Conservation (phyloP, 2,113 vertebrate species). For the Lepus timidus region DNA sequence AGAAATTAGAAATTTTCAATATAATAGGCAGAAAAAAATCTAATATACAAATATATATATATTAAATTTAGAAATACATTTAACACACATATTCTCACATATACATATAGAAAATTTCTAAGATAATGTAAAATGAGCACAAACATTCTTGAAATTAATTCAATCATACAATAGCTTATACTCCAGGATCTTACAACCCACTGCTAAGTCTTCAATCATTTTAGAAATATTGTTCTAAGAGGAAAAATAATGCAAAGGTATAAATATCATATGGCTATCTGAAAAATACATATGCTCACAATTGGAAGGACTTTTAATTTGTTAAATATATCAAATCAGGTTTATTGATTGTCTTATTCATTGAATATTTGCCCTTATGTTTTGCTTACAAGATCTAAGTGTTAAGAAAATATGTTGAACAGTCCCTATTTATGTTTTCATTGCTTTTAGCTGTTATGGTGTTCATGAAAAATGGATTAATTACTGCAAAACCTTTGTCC, state of each 20-base stretch:
- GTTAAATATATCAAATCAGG: not conserved
- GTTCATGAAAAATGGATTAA: slow-evolving; percentile 4
- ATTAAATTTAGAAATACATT: not conserved
- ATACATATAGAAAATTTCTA: not conserved
- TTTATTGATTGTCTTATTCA: not conserved
- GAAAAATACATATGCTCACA: not conserved
- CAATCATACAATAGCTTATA: not conserved
- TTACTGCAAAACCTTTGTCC: not conserved
- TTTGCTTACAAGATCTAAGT: not conserved
- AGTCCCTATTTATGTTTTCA: not conserved
- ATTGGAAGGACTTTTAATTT: not conserved
- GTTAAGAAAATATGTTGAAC: not conserved
- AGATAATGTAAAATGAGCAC: not conserved
- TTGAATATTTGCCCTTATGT: not conserved
- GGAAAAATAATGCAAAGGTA: not conserved
- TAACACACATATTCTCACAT: not conserved
- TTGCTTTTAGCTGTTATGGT: not conserved
- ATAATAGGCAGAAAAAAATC: not conserved
- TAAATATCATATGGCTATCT: not conserved
- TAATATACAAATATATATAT: not conserved
- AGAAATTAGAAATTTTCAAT: not conserved
- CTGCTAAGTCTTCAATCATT: not conserved
- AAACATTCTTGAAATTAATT: not conserved
- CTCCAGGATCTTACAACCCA: not conserved
- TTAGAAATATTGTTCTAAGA: not conserved